Evolutionary conservation across 1,140 invertebrate species (phyloP), one percentile per base, ranked within the genome.

Genomic region (Leptopilina clavipes): DNA sequence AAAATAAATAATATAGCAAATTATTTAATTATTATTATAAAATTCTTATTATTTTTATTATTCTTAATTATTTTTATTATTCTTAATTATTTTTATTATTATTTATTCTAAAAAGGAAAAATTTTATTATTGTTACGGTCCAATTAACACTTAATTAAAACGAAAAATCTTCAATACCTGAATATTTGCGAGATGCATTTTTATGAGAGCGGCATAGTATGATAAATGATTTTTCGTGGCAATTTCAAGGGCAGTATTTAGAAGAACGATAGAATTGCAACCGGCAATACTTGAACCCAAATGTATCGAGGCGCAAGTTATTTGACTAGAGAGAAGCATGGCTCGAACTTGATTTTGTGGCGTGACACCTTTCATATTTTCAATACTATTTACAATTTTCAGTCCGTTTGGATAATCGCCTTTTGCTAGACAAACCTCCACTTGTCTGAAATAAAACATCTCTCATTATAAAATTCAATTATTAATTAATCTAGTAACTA

Each of bases 131-230:
- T n/a, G n/a, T n/a, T n/a, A n/a, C n/a, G n/a, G n/a, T n/a, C n/a
- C n/a, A n/a, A n/a, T n/a, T n/a, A n/a, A n/a, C n/a, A n/a, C n/a
- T n/a, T n/a, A n/a, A n/a, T n/a, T n/a, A n/a, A n/a, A n/a, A n/a
- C 25, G 6, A 10, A 59, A 43, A 79, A 72, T 72, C 52, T 5
- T 22, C 74, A 22, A 83, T 85, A 93, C 92, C 88, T 93, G 93
- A 37, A 92, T 90, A 84, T 95, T 94, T 0, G 95, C 95, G 56
- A 97, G 92, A 81, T 96, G 92, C 89, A 97, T 92, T 82, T 95
- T 93, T n/a, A 95, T 92, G 19, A 96, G 84, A 0, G 95, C 93
- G 70, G 93, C 91, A 73, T 95, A 92, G 83, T 95, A 95, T 73
- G 95, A 93, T 79, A 97, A 90, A 88, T 96, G 93, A 82, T 95